Percentiles rank a stretch among this genome's conserved stretches.
These are phyloP conservation scores for Cossypha niveicapilla DNA, from an alignment of 2,797 vertebrate genomes.

Conservation along the genomic window DNA sequence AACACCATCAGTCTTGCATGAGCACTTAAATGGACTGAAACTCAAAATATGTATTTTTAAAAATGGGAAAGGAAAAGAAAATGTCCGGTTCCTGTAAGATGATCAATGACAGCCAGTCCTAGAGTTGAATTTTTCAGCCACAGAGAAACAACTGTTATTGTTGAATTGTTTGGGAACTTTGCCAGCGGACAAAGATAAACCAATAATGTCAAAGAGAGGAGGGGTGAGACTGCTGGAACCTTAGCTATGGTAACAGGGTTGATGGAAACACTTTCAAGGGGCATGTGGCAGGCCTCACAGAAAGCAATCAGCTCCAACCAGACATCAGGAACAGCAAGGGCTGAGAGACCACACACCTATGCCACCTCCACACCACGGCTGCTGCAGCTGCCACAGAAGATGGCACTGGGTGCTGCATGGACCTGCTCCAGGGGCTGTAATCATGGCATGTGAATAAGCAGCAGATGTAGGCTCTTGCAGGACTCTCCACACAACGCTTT, in stretches of 20 bases:
- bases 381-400: background rate
- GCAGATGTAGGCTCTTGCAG: background rate
- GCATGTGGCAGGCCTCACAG: constrained; percentile 12
- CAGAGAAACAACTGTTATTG: constrained; percentile 64
- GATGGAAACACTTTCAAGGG: constrained; percentile 58
- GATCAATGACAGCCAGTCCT: constrained; percentile 63
- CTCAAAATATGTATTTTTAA: constrained; percentile 52
- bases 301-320: constrained; percentile 13
- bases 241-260: constrained; percentile 39
- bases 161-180: constrained; percentile 68
- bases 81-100: constrained; percentile 41
- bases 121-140: constrained; percentile 65
- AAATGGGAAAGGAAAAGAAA: constrained; percentile 64
- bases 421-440: background rate
- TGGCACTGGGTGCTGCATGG: accelerated
- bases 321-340: background rate
- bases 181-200: constrained; percentile 70
- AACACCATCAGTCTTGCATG: constrained; percentile 34
- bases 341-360: background rate
- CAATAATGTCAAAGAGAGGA: constrained; percentile 60
- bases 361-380: background rate
- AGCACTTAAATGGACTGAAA: constrained; percentile 54
- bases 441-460: background rate
- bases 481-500: background rate
- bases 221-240: constrained; percentile 44